phyloP scores from a whole-genome alignment of 2,888 invertebrate species.

The Drosophila sordidapex region DNA sequence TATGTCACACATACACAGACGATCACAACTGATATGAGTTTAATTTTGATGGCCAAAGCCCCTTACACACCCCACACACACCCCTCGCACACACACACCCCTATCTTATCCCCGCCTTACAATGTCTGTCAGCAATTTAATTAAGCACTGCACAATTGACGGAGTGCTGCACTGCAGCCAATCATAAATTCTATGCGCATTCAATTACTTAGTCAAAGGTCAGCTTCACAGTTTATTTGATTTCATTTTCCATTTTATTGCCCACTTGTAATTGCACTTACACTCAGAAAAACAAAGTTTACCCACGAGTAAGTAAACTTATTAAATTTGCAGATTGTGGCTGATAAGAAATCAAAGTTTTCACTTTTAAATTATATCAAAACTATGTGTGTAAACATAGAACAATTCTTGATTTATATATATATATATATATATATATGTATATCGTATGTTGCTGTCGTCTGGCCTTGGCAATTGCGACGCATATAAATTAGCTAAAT shows the following conservation, averaged over 20 bases:
- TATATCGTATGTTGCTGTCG: neutral
- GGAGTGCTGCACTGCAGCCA: slow-evolving; percentile 47
- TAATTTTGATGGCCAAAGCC: slow-evolving; percentile 45
- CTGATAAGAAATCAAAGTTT: too few relatives aligned
- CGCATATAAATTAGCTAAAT: slow-evolving; percentile 31
- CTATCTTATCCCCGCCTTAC: neutral
- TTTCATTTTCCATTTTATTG: slow-evolving; percentile 47
- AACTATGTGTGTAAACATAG: too few relatives aligned
- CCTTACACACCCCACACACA: neutral
- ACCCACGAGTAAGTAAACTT: neutral
- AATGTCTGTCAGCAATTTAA: slow-evolving; percentile 56
- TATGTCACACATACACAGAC: slow-evolving; percentile 42
- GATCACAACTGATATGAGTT: slow-evolving; percentile 57
- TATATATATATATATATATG: too few relatives aligned
- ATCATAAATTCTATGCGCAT: slow-evolving; percentile 67
- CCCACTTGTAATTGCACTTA: slow-evolving; percentile 38
- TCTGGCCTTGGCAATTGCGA: slow-evolving; percentile 45
- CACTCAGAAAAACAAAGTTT: neutral
- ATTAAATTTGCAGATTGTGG: too few relatives aligned
- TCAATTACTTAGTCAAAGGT: slow-evolving; percentile 67
- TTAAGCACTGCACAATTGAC: slow-evolving; percentile 67
- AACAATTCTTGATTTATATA: too few relatives aligned
- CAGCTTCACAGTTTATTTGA: slow-evolving; percentile 46
- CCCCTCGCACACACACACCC: neutral
- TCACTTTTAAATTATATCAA: too few relatives aligned